Evolutionary conservation across 2,797 vertebrate genomes (phyloP), one percentile per base, ranked within the genome.

Genomic region (Eulemur coronatus): DNA sequence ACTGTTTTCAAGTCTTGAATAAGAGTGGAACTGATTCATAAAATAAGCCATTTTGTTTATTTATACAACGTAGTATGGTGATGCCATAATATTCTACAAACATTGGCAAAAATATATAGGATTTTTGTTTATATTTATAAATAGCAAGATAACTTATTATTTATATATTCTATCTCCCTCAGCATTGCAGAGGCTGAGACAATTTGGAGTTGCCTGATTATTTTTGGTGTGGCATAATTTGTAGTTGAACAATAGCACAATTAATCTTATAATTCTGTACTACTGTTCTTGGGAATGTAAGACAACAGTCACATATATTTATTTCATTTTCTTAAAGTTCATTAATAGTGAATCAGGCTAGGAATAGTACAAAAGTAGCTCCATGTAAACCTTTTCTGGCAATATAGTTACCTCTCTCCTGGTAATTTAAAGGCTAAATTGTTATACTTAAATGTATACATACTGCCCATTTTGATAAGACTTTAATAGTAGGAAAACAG

Each of bases 201-300:
- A 86, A 89, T 63, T 75, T 95, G 79, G 76, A 41, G 70, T 84
- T 55, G 22, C n/a, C 52, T 73, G 46, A 50, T 57, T 95, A 82
- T 91, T 95, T 96, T 84, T 95, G 84, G 48, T 61, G 48, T 63
- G 33, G 38, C 15, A 20, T 89, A 75, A 63, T 89, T 86, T 95
- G 12, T 67, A 52, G 41, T 79, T 95, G 84, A 87, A 30, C 52
- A 76, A 18, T 57, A 63, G 38, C 17, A 12, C 7, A 55, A 8
- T 80, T 80, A 65, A 15, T 93, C 41, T 84, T 94, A 70, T 20
- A 26, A 38, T 82, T 89, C n/a, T 67, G 28, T 20, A 69, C 28
- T 84, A 4, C 18, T 82, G 14, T 82, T 84, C 33, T 84, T 86
- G 57, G 35, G 55, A 57, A 26, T 63, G 9, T 55, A 22, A 72